phyloP scores from a whole-genome alignment of 2,888 invertebrate species.

The Cephus sareptanus region DNA sequence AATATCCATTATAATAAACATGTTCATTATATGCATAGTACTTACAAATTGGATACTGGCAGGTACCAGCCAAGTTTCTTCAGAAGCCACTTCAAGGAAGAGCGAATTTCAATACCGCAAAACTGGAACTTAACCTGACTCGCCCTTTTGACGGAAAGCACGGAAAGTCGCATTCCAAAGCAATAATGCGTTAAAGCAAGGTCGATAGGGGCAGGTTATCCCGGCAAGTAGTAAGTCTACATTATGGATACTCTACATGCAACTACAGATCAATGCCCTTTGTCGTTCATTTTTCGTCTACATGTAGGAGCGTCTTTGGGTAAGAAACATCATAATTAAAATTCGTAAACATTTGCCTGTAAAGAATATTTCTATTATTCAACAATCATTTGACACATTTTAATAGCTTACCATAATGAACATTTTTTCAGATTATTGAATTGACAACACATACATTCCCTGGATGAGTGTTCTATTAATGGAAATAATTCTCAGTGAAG shows the following conservation, averaged over 20 bases:
- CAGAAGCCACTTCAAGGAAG: constrained; percentile 49
- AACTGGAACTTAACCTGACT: constrained; percentile 46
- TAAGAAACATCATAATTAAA: neutral
- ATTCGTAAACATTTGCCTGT: neutral
- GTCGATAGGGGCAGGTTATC: neutral
- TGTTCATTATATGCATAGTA: constrained; percentile 13
- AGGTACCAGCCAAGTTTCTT: constrained; percentile 49
- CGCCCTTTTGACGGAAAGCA: constrained; percentile 47
- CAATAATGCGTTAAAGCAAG: constrained; percentile 13
- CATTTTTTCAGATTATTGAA: neutral
- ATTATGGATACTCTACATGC: neutral
- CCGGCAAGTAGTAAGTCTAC: neutral
- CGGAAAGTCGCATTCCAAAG: constrained; percentile 52
- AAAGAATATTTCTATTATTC: neutral
- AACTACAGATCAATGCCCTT: neutral
- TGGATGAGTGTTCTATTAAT: neutral
- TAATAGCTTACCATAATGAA: neutral
- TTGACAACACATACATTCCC: neutral
- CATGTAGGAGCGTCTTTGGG: neutral
- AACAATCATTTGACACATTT: neutral
- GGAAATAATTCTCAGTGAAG: neutral
- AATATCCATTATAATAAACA: neutral
- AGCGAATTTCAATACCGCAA: constrained; percentile 52
- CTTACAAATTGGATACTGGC: constrained; percentile 49
- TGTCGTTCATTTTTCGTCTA: neutral